phyloP scores from a whole-genome alignment of 2,113 vertebrate genomes.

The Pica pica region DNA sequence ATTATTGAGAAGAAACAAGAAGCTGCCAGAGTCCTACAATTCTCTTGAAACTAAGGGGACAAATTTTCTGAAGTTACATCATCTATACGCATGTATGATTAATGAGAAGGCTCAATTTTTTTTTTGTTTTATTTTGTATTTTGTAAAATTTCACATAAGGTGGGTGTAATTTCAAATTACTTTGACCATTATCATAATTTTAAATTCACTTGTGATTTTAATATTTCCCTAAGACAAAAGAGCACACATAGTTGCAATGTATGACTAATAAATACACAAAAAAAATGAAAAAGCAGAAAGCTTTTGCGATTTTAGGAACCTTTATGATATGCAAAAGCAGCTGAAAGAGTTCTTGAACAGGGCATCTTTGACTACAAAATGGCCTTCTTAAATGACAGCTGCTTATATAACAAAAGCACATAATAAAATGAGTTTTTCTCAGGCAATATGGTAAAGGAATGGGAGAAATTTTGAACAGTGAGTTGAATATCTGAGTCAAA shows the following conservation, averaged over 20 bases:
- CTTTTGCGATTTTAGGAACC: neutral
- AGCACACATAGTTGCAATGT: neutral
- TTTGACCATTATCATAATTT: neutral
- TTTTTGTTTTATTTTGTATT: neutral
- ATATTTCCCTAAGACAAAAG: neutral
- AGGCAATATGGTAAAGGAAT: neutral
- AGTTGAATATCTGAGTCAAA: neutral
- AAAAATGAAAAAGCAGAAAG: neutral
- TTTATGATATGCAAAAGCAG: neutral
- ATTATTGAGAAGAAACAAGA: constrained; percentile 41
- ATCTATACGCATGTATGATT: neutral
- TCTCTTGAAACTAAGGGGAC: neutral
- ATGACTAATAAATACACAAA: neutral
- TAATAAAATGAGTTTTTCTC: neutral
- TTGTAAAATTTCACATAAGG: neutral
- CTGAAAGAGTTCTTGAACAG: neutral
- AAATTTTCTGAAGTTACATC: neutral
- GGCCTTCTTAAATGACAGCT: neutral
- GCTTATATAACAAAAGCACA: neutral
- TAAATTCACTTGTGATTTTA: neutral
- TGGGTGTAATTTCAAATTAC: neutral
- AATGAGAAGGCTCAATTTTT: neutral
- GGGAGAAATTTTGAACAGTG: neutral
- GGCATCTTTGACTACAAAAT: neutral
- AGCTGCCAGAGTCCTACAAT: neutral